Conservation (phyloP, 2,797 vertebrate species). For the Pteropus rufus region DNA sequence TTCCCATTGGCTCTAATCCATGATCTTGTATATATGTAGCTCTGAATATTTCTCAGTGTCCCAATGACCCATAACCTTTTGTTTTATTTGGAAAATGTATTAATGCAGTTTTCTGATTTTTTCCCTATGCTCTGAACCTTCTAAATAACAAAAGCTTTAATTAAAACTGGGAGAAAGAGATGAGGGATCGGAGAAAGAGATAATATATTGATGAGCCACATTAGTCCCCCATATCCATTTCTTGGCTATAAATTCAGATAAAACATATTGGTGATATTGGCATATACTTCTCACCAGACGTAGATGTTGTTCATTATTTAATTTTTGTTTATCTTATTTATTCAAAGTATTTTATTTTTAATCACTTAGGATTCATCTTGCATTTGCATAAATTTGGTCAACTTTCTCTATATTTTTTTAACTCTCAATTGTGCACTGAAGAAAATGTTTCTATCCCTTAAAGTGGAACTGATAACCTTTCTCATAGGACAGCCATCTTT, state of each 20-base stretch:
- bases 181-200: neutral
- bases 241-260: neutral
- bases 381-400: neutral
- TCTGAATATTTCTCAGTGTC: neutral
- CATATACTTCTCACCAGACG: neutral
- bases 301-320: neutral
- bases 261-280: neutral
- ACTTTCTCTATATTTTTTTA: neutral
- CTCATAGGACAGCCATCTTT: neutral
- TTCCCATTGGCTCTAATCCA: neutral
- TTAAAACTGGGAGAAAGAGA: neutral
- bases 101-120: neutral
- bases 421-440: neutral
- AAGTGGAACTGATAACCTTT: neutral
- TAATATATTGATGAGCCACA: neutral
- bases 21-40: neutral
- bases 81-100: neutral
- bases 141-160: neutral
- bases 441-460: neutral
- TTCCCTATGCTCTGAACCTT: neutral
- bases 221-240: neutral
- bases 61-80: neutral
- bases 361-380: neutral
- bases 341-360: conserved; percentile 24
- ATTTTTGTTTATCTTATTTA: neutral